Base-by-base conservation (phyloP, 2,888 invertebrate genomes). In the Elysia crispata region DNA sequence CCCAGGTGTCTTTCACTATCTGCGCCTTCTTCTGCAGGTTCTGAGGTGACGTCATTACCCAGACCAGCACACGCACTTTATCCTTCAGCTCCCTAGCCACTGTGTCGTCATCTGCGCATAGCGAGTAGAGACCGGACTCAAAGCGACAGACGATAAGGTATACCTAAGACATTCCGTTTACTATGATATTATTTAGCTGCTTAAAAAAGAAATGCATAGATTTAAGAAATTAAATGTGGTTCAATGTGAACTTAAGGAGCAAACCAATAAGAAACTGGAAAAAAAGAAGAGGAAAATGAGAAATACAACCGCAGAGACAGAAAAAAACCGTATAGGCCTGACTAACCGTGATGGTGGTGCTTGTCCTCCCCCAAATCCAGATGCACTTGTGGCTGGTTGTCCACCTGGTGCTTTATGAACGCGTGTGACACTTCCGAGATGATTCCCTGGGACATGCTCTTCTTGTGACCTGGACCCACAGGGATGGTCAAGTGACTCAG, bases 1-100 rank as follows among this genome's bases (percentile, higher is more conserved):
- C 98, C 98, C 98, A 98, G 0, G 98, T 98, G 0, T 96, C 95
- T 90, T 97, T 97, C 6, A 99, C 97, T 87, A 98, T 98, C 18
- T 76, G 94, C 0, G 98, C 98, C 92, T 97, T 97, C 86, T 94
- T 95, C 89, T 96, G 94, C 88, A 98, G 97, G 92, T 97, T 98
- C 49, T 93, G 93, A 0, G 98, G 98, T 84, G 95, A 95, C 0
- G 98, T 99, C 97, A 99, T 96, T 64, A 99, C 94, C 98, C 98
- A 99, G 91, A 98, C 98, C 0, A 99, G 93, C 0, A 99, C 95
- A 76, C 96, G 94, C 62, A 98, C 96, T 86, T 95, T 95, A 83
- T 95, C 94, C 18, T 94, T 93, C 83, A 98, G 92, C 83, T 95
- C 82, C 31, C 80, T 66, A 5, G 90, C 90, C 0, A 85, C 77